phyloP scores from a whole-genome alignment of 2,888 invertebrate species.

The Heliconius erato region DNA sequence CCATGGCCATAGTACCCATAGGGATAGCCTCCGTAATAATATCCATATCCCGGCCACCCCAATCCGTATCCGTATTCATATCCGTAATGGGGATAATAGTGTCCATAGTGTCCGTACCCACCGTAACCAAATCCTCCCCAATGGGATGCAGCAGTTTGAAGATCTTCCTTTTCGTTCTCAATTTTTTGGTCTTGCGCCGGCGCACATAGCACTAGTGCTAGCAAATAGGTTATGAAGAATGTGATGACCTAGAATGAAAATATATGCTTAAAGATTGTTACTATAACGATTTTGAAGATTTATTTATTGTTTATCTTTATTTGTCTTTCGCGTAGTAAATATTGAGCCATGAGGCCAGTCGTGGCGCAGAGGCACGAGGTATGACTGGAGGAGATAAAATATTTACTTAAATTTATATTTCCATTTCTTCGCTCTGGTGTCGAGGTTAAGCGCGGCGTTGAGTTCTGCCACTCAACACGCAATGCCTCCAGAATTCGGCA shows the following conservation, averaged over 20 bases:
- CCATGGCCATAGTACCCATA: constrained; percentile 54
- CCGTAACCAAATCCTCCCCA: constrained; percentile 58
- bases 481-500: too few species aligned
- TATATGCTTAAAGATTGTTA: neutral
- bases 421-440: too few species aligned
- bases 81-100: constrained; percentile 52
- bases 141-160: constrained; percentile 77
- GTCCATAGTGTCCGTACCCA: constrained; percentile 56
- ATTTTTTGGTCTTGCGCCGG: constrained; percentile 68
- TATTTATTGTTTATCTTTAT: too few species aligned
- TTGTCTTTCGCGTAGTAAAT: too few species aligned
- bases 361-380: too few species aligned
- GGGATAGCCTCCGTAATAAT: constrained; percentile 50
- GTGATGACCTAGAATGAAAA: constrained; percentile 65
- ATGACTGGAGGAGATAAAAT: too few species aligned
- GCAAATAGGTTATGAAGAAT: constrained; percentile 62
- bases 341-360: too few species aligned
- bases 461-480: too few species aligned
- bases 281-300: too few species aligned
- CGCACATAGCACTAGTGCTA: constrained; percentile 67
- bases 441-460: too few species aligned
- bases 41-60: constrained; percentile 33
- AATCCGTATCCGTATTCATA: constrained; percentile 49
- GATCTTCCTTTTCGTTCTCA: constrained; percentile 70
- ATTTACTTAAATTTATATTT: too few species aligned